Evolutionary conservation across 2,888 invertebrate species (phyloP).

Genomic region (Lordiphosa fenestrarum): DNA sequence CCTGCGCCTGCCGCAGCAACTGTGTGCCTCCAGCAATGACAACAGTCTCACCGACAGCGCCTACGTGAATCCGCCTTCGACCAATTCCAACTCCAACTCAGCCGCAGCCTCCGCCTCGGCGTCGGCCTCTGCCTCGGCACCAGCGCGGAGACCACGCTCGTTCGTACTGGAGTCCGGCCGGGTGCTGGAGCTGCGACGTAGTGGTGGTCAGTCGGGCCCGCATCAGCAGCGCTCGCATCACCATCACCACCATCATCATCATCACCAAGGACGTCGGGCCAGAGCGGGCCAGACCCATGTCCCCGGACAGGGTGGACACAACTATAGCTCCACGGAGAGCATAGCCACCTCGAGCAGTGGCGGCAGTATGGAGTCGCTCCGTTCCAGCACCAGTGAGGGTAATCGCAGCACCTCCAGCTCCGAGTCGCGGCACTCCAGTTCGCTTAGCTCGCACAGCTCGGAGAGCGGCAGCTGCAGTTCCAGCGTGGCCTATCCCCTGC

Average conservation of each 20-base stretch:
- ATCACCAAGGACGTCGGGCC: conserved; percentile 48
- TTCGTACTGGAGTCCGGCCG: conserved; percentile 84
- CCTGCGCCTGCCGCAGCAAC: conserved; percentile 83
- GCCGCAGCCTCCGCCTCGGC: conserved; percentile 49
- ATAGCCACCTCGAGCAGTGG: conserved; percentile 93
- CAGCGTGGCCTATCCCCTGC: conserved; percentile 83
- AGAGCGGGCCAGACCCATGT: not conserved
- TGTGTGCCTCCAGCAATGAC: conserved; percentile 72
- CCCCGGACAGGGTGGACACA: conserved; percentile 52
- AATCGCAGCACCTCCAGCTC: conserved; percentile 92
- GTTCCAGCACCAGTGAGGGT: conserved; percentile 93
- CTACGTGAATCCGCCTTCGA: conserved; percentile 77
- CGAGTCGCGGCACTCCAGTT: conserved; percentile 90
- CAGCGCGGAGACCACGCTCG: conserved; percentile 83
- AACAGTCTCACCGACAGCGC: conserved; percentile 78
- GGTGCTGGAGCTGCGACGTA: conserved; percentile 88
- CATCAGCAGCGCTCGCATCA: conserved; percentile 68
- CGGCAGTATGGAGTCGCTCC: conserved; percentile 92
- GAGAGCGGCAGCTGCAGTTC: conserved; percentile 83
- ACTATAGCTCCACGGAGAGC: conserved; percentile 87
- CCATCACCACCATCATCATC: conserved; percentile 61
- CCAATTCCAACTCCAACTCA: conserved; percentile 51
- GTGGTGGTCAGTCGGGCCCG: conserved; percentile 78
- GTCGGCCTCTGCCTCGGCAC: conserved; percentile 23
- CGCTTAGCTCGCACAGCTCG: conserved; percentile 92